These are phyloP conservation scores for Tupiocoris notatus DNA, from an alignment of 2,888 invertebrate species.

Conservation along the genomic window DNA sequence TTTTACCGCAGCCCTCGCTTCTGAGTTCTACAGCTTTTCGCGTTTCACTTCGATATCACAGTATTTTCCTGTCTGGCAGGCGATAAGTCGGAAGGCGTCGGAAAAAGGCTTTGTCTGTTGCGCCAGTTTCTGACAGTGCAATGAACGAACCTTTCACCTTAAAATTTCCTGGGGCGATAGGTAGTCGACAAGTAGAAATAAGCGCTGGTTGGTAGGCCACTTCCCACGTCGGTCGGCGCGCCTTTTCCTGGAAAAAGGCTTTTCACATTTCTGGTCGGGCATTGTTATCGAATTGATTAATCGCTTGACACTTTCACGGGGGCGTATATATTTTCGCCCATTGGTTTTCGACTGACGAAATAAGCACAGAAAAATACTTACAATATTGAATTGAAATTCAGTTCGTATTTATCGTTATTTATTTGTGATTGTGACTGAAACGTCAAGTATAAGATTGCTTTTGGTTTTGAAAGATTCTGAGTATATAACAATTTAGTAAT, in stretches of 20 bases:
- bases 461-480: too few species aligned
- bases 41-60: neutral
- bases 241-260: neutral
- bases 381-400: too few species aligned
- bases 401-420: too few species aligned
- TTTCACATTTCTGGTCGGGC: neutral
- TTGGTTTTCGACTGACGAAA: too few species aligned
- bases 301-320: neutral
- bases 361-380: too few species aligned
- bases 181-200: neutral
- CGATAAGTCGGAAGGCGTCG: neutral
- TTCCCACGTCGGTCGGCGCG: neutral
- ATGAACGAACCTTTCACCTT: constrained; percentile 33
- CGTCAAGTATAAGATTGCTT: too few species aligned
- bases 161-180: constrained; percentile 37
- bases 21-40: neutral
- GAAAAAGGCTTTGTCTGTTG: constrained; percentile 7
- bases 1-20: neutral
- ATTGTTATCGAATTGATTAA: neutral
- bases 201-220: neutral
- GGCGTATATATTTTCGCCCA: too few species aligned
- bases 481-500: too few species aligned
- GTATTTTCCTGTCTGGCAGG: neutral
- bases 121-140: constrained; percentile 28
- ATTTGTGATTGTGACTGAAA: too few species aligned